A percentile compares a stretch with the other conserved stretches of the same genome.
Conservation (phyloP, 1,140 invertebrate genomes). For the Eumaeus atala region DNA sequence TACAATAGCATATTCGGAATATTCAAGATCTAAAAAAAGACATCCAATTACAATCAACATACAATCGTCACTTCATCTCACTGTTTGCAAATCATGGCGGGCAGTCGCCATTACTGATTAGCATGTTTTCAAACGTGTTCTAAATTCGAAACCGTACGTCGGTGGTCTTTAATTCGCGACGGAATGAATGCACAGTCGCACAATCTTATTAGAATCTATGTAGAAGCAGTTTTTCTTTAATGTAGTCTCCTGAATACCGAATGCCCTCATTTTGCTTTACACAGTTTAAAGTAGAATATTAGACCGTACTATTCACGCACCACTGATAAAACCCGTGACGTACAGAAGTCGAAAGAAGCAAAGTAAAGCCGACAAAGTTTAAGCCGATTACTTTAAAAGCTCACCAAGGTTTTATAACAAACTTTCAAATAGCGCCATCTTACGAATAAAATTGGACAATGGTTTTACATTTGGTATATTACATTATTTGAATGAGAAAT, state of each 20-base stretch:
- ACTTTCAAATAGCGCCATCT: conserved; percentile 30
- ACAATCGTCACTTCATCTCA: conserved; percentile 52
- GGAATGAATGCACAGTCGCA: background rate
- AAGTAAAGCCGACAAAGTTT: conserved; percentile 27
- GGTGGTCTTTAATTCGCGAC: conserved; percentile 26
- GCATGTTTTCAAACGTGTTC: conserved; percentile 48
- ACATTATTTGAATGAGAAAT: no score
- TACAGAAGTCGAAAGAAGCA: conserved; percentile 22
- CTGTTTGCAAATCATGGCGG: conserved; percentile 64
- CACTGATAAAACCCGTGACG: conserved; percentile 20
- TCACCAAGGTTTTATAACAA: conserved; percentile 29
- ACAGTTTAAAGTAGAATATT: conserved; percentile 13
- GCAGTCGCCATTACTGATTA: conserved; percentile 49
- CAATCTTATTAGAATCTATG: background rate
- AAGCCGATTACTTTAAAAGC: conserved; percentile 38
- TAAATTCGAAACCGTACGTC: conserved; percentile 41
- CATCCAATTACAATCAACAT: conserved; percentile 44
- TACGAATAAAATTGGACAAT: conserved; percentile 14
- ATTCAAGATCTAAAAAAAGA: conserved; percentile 13
- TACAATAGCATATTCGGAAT: background rate
- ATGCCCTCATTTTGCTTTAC: background rate
- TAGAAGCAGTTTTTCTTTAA: background rate
- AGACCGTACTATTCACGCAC: conserved; percentile 24
- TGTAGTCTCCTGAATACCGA: background rate
- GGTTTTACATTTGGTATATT: background rate